Evolutionary conservation across 2,113 vertebrate genomes (phyloP), one percentile per base, ranked within the genome.

Genomic region (Dipodomys stephensi): DNA sequence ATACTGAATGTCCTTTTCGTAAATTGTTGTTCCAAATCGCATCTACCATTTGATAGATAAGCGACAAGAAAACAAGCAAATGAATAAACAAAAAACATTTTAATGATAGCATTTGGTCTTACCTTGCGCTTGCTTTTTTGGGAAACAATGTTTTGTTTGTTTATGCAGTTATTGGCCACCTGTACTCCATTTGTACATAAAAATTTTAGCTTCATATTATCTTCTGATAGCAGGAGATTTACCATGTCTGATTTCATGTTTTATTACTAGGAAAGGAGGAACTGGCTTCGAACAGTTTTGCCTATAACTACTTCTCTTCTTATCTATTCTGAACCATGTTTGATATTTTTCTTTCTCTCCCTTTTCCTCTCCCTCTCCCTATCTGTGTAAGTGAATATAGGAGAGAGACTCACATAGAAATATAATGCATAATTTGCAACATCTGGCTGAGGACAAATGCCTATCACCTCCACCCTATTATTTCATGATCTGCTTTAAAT

Each of bases 401-500:
- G 62, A 68, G 9, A 76, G 20, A 74, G 15, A 60, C 4, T 73
- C 1, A 73, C 11, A 64, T 19, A 25, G 53, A 68, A 30, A 30
- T 22, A 23, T 84, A 78, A 8, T 7, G 44, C 76, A 74, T 53
- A 23, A 16, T 7, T 64, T 60, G 18, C 9, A 67, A 90, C 69
- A 94, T 35, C 84, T 87, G 65, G 57, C 72, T 91, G n/a, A 57
- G 78, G 46, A 62, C 44, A 39, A 85, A 76, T 83, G 68, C 64
- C 44, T 10, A 8, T 46, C 85, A 93, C 19, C n/a, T 81, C 62
- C 12, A 85, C 74, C 7, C 12, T 53, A 64, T 20, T 83, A 15
- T 49, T 87, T 94, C 78, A 57, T 90, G 62, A 73, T 16, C 44
- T 76, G 32, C 30, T 88, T 95, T 57, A 84, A 97, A 65, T 46